Conservation (phyloP, 2,113 vertebrate species). For the Pagrus major region DNA sequence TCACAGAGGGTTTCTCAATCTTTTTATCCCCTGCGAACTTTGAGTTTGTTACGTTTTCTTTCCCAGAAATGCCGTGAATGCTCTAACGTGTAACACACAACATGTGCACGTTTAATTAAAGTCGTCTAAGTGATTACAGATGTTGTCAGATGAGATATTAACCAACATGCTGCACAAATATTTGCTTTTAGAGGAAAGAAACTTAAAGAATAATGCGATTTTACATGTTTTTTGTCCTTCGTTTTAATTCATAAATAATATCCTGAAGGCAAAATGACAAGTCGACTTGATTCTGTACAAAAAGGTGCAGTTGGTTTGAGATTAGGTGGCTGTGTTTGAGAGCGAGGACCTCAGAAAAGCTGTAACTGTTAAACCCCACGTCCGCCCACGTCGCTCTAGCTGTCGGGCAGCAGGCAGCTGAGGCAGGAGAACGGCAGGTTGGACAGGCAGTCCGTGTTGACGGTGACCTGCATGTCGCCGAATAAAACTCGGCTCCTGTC, state of each 20-base stretch:
- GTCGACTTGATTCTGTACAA: background rate
- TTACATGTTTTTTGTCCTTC: too few species aligned
- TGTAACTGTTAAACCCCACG: too few species aligned
- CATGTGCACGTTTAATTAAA: background rate
- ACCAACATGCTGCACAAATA: background rate
- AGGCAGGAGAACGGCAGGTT: constrained; percentile 64
- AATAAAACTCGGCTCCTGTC: constrained; percentile 69
- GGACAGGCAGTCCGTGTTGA: constrained; percentile 69
- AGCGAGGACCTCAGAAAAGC: background rate
- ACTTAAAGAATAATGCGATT: too few species aligned
- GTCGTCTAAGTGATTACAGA: background rate
- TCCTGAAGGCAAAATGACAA: background rate
- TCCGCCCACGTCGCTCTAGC: background rate
- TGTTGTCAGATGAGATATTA: background rate
- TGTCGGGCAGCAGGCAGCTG: constrained; percentile 17
- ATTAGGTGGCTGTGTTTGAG: background rate
- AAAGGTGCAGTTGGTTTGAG: background rate
- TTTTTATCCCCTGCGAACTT: background rate
- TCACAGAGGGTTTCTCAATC: background rate
- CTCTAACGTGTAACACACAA: background rate
- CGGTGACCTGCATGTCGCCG: constrained; percentile 64
- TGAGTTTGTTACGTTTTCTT: background rate
- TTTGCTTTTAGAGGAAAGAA: background rate
- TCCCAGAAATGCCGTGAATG: background rate
- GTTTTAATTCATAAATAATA: background rate